Base-by-base conservation (phyloP, 2,113 vertebrate genomes). In the Dicaeum eximium region DNA sequence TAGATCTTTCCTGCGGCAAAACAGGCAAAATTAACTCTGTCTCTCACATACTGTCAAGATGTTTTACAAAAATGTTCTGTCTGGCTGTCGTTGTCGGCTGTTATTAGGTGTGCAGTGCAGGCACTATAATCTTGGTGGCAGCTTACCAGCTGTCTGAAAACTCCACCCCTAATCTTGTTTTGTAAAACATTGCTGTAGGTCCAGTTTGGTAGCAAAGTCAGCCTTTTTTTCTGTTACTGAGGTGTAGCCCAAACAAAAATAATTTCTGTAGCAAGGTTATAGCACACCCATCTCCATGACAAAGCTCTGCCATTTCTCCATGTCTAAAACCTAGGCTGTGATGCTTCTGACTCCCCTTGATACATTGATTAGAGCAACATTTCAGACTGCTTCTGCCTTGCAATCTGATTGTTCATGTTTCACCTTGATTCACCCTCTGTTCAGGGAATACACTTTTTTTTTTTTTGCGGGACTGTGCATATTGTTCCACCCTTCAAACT, bases 401-500 rank as follows among this genome's bases (percentile, higher is more conserved):
- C 31, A 37, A 4, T 31, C 14, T 65, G 31, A 10, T 69, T 77
- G 28, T 48, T 82, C 42, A 1, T 56, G 11, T 53, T 94, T 88
- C 78, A 85, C 81, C 66, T 95, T 95, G 48, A 67, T 87, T 94
- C 67, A 92, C 45, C 42, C 33, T 77, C 50, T 80, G 27, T 80
- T 80, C 71, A 42, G 50, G 20, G n/a, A 82, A 82, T n/a, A 35
- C 15, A n/a, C 7, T 13, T 70, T 35, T 33, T 64, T 51, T 67
- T 87, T 56, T 38, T 38, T 58, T 6, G 9, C 3, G 3, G 38
- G 40, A 57, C 62, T 4, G 2, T 72, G 37, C 42, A 54, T 77
- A 58, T 92, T 86, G 74, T 92, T 94, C 71, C 71, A 54, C 67
- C 58, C 82, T 95, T 95, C 82, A 82, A 92, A 86, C 54, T 70